phyloP scores from a whole-genome alignment of 2,113 vertebrate species.

The Gracilinanus agilis region DNA sequence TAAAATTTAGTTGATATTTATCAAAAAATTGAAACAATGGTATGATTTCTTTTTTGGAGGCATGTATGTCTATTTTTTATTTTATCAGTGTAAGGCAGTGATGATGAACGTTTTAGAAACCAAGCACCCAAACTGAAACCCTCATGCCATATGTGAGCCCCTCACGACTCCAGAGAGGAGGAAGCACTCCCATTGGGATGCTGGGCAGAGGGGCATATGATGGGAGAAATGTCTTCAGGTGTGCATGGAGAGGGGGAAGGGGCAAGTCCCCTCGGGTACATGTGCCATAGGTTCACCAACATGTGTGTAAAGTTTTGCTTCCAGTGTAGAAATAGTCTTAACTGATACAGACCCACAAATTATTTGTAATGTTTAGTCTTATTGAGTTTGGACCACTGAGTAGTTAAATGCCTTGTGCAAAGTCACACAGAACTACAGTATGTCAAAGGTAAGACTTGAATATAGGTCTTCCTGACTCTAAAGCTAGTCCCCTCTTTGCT shows the following conservation, averaged over 20 bases:
- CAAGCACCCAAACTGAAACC: too few species aligned
- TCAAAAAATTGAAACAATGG: not conserved
- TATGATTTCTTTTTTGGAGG: not conserved
- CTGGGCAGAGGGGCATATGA: too few species aligned
- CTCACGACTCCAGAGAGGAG: too few species aligned
- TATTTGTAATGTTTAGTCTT: not conserved
- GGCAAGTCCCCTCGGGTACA: too few species aligned
- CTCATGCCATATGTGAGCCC: too few species aligned
- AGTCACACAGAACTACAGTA: not conserved
- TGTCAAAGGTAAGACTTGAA: not conserved
- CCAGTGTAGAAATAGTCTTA: not conserved
- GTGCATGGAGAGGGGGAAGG: too few species aligned
- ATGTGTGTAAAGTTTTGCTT: not conserved
- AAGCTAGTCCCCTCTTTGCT: not conserved
- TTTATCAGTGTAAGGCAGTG: not conserved
- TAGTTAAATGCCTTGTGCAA: not conserved
- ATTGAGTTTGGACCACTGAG: not conserved
- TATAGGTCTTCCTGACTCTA: not conserved
- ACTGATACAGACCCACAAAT: not conserved
- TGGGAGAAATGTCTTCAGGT: too few species aligned
- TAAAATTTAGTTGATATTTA: not conserved
- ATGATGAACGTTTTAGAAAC: too few species aligned
- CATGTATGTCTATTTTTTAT: not conserved
- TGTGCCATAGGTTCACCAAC: too few species aligned
- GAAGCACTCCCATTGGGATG: too few species aligned